Percentiles rank a stretch among this genome's conserved stretches.
Conservation (phyloP, 2,888 invertebrate species). For the Nymphalis polychloros region DNA sequence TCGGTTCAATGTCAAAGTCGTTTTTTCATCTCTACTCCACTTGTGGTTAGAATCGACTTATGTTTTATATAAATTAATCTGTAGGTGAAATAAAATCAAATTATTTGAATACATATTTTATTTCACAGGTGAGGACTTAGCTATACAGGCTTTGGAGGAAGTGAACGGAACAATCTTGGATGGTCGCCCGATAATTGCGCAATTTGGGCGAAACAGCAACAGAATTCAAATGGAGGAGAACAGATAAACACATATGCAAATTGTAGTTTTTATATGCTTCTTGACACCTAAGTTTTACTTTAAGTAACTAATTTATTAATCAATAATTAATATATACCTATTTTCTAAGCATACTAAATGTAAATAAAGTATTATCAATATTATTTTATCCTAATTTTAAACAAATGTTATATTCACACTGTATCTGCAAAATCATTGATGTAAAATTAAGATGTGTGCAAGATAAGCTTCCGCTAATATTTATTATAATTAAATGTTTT, state of each 20-base stretch:
- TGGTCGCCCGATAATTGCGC: constrained; percentile 75
- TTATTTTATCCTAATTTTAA: neutral
- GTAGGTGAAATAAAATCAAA: constrained; percentile 1
- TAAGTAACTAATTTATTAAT: constrained; percentile 37
- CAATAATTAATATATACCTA: constrained; percentile 34
- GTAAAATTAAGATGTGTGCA: neutral
- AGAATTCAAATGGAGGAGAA: constrained; percentile 45
- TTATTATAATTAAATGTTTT: constrained; percentile 1
- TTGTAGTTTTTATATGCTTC: constrained; percentile 12
- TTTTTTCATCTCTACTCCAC: neutral
- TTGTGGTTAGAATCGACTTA: neutral
- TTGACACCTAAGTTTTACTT: neutral
- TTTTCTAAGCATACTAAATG: constrained; percentile 25
- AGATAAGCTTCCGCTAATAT: neutral
- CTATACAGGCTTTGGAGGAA: constrained; percentile 73
- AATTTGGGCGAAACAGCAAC: constrained; percentile 62
- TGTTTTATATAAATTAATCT: neutral
- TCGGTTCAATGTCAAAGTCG: too few relatives aligned
- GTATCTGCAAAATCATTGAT: constrained; percentile 2
- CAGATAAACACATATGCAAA: constrained; percentile 42
- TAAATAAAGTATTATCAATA: constrained; percentile 33
- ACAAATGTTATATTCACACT: constrained; percentile 9
- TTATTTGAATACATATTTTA: constrained; percentile 1
- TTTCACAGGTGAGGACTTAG: constrained; percentile 66
- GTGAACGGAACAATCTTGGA: constrained; percentile 77